These are phyloP conservation scores for Eurystomus glaucurus DNA, from an alignment of 2,797 vertebrate genomes.

Conservation along the genomic window DNA sequence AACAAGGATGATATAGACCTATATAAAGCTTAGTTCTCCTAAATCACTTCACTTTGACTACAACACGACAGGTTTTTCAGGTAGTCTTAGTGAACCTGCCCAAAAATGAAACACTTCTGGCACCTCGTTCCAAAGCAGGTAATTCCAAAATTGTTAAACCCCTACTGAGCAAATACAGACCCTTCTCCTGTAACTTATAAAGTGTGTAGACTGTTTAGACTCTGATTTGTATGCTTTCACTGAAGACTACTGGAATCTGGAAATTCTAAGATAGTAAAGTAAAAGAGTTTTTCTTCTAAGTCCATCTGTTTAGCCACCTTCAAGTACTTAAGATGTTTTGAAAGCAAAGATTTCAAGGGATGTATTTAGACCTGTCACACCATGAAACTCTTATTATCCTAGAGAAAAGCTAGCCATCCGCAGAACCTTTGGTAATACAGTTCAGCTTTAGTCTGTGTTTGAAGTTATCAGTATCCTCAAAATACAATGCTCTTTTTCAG, in stretches of 20 bases:
- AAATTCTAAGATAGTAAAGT: not conserved
- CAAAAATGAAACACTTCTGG: not conserved
- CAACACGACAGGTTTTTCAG: not conserved
- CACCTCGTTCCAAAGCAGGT: not conserved
- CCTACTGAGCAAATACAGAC: not conserved
- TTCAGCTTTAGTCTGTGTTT: not conserved
- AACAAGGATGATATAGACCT: not conserved
- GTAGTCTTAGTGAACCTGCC: not conserved
- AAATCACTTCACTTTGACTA: not conserved
- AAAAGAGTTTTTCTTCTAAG: not conserved
- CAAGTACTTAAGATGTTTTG: not conserved
- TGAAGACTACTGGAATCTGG: not conserved
- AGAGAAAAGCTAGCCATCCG: not conserved
- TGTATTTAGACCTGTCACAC: not conserved
- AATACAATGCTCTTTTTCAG: not conserved
- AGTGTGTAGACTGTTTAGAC: not conserved
- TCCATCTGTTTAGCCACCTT: not conserved
- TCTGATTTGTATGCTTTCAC: not conserved
- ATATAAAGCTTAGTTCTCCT: not conserved
- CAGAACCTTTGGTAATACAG: not conserved
- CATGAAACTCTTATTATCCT: not conserved
- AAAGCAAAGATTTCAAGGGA: not conserved
- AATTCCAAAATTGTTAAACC: not conserved
- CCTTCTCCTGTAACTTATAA: not conserved
- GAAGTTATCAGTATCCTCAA: not conserved